Conservation (phyloP, 2,888 invertebrate genomes). For the Drosophila kuntzei region DNA sequence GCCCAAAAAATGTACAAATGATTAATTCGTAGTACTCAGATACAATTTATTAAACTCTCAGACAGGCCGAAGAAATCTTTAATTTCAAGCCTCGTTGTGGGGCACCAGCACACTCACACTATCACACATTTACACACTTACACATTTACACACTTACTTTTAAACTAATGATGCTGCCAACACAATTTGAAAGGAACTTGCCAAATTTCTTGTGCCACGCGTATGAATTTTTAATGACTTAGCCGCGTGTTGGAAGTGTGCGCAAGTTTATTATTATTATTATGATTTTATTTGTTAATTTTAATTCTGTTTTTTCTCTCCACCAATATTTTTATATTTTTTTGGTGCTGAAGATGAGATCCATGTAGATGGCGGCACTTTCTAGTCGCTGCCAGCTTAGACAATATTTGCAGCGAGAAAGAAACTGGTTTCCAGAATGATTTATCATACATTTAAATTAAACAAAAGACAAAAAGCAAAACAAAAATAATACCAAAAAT, state of each 20-base stretch:
- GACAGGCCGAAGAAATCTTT: conserved; percentile 26
- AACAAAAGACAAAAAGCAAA: conserved; percentile 54
- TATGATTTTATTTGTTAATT: conserved; percentile 49
- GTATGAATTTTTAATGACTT: conserved; percentile 72
- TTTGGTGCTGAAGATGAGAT: conserved; percentile 55
- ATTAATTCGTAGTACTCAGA: conserved; percentile 51
- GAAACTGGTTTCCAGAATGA: conserved; percentile 75
- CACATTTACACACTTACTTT: conserved; percentile 6
- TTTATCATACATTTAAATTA: conserved; percentile 79
- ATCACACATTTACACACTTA: background rate
- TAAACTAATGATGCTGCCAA: conserved; percentile 20
- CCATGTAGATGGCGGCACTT: conserved; percentile 74
- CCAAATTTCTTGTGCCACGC: conserved; percentile 77
- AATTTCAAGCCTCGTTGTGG: conserved; percentile 36
- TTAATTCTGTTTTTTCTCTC: conserved; percentile 22
- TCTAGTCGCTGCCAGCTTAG: conserved; percentile 65
- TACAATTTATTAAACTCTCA: conserved; percentile 51
- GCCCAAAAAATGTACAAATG: conserved; percentile 22
- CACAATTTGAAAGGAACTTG: conserved; percentile 61
- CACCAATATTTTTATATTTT: conserved; percentile 9
- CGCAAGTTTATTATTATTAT: conserved; percentile 52
- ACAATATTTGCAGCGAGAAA: conserved; percentile 61
- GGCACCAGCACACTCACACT: conserved; percentile 10
- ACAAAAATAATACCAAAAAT: conserved; percentile 7
- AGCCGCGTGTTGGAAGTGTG: conserved; percentile 76